Evolutionary conservation across 2,113 vertebrate species (phyloP).

Genomic region (human): GRCh38 chr22:35678501-35679000

Average conservation of each 20-base stretch:
- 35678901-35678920: no score
- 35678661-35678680: neutral
- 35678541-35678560: neutral
- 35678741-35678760: neutral
- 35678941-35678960: neutral
- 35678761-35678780: no score
- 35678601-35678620: neutral
- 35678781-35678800: no score
- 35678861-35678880: no score
- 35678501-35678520: neutral
- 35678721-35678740: neutral
- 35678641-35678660: neutral
- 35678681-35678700: neutral
- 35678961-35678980: neutral
- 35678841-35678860: no score
- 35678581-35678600: neutral
- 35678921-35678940: neutral
- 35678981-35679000: neutral
- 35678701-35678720: neutral
- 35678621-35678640: neutral
- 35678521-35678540: neutral
- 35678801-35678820: no score
- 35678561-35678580: neutral
- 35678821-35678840: no score
- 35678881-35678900: neutral